Base-by-base conservation (phyloP, 2,113 vertebrate species). In the Kryptolebias marmoratus region DNA sequence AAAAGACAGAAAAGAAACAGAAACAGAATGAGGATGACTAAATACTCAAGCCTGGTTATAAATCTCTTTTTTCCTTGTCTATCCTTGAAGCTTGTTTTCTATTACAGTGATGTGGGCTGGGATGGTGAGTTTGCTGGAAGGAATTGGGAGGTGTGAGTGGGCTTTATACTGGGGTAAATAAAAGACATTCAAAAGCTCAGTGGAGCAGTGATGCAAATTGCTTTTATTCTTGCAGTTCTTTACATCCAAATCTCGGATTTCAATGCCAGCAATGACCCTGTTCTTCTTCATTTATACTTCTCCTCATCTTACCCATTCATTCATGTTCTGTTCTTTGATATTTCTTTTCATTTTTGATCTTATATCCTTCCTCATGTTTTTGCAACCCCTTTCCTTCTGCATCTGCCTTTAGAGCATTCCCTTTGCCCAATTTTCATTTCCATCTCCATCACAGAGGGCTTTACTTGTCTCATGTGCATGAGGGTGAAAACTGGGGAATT, bases 191-290 rank as follows among this genome's bases (percentile, higher is more conserved):
- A 49, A 82, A 91, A 86, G 85, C 85, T 90, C 88, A 77, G 80
- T 66, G 71, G 78, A 82, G 76, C 79, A 60, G 75, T 54, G 79
- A 92, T 92, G 88, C 81, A 93, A 91, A 88, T 91, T 79, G 69
- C 82, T 85, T 81, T 87, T 84, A 87, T 86, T 87, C 88, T 75
- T 71, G 58, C 54, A 68, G 80, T 76, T 87, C 77, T 75, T 79
- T 81, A 73, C 69, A 71, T 80, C 67, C 67, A 76, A 15, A 66
- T 47, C 79, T 73, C 78, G 79, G 80, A 86, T 77, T 83, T 66
- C 58, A 84, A 68, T 78, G 72, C 55, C 45, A 63, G 50, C 70
- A 57, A 47, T 88, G 85, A 80, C 90, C 86, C 47, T 67, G 62
- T 71, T 59, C 22, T 53, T 53, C 59, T 56, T 50, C n/a, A 45